Percentiles rank a stretch among this genome's conserved stretches.
These are phyloP conservation scores for Camponotus pennsylvanicus DNA, from an alignment of 1,140 invertebrate genomes.

Conservation along the genomic window DNA sequence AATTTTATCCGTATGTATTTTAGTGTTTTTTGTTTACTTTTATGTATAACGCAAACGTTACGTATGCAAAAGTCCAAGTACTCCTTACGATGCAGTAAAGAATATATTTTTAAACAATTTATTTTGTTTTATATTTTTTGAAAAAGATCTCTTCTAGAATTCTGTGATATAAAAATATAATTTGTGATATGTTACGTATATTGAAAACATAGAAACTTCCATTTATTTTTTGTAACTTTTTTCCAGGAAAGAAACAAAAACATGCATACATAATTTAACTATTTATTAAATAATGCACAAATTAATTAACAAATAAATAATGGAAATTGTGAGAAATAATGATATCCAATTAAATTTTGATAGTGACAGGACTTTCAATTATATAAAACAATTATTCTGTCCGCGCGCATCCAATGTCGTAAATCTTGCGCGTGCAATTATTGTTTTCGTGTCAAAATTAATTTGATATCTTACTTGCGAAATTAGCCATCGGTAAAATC, in stretches of 20 bases:
- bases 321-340: neutral
- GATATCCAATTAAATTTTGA: slow-evolving; percentile 16
- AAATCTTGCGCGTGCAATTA: neutral
- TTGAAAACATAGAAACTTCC: neutral
- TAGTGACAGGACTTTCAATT: neutral
- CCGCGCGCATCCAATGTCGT: neutral
- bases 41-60: neutral
- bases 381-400: neutral
- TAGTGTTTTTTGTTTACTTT: slow-evolving; percentile 21
- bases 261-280: neutral
- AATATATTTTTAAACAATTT: neutral
- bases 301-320: neutral
- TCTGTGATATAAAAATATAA: neutral
- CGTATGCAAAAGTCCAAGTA: neutral
- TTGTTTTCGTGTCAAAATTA: slow-evolving; percentile 16
- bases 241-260: neutral
- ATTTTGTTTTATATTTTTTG: no score
- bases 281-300: neutral
- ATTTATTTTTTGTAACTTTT: neutral
- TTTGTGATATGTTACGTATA: neutral
- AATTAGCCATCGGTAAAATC: neutral
- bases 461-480: neutral
- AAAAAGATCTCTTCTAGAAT: neutral
- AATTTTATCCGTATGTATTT: slow-evolving; percentile 56
- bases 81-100: neutral